These are phyloP conservation scores for Marasmarcha lunaedactyla DNA, from an alignment of 2,888 invertebrate genomes.

Conservation along the genomic window DNA sequence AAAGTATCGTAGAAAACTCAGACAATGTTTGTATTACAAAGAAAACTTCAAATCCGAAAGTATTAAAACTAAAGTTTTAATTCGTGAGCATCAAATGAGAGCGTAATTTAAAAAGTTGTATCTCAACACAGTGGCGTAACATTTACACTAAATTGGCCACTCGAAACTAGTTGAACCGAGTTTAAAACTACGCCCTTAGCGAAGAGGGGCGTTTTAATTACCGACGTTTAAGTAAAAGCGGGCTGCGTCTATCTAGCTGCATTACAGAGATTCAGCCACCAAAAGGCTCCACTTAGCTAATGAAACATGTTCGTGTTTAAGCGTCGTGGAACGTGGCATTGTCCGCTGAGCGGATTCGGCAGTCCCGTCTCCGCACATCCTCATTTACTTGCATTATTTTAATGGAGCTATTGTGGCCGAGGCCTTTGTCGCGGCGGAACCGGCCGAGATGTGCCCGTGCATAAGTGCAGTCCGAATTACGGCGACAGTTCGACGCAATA, in stretches of 20 bases:
- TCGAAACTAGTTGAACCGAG: slow-evolving; percentile 56
- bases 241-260: slow-evolving; percentile 59
- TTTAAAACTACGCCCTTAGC: slow-evolving; percentile 61
- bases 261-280: slow-evolving; percentile 68
- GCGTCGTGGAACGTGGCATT: slow-evolving; percentile 43
- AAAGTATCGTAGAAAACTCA: no score
- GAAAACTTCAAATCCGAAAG: background rate
- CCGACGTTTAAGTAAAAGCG: slow-evolving; percentile 68
- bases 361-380: slow-evolving; percentile 62
- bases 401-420: slow-evolving; percentile 68
- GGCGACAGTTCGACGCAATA: slow-evolving; percentile 20
- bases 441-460: slow-evolving; percentile 56
- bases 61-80: background rate
- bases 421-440: slow-evolving; percentile 60
- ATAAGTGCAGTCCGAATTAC: slow-evolving; percentile 59
- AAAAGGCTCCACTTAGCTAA: slow-evolving; percentile 72
- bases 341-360: slow-evolving; percentile 50
- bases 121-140: slow-evolving; percentile 28
- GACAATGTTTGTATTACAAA: background rate
- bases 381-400: slow-evolving; percentile 72
- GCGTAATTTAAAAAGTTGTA: slow-evolving; percentile 27
- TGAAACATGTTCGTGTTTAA: slow-evolving; percentile 70
- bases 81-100: slow-evolving; percentile 9
- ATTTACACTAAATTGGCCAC: slow-evolving; percentile 64
- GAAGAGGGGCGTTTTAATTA: slow-evolving; percentile 62